These are phyloP conservation scores for Bubo blakistoni DNA, from an alignment of 2,113 vertebrate species.

Conservation along the genomic window DNA sequence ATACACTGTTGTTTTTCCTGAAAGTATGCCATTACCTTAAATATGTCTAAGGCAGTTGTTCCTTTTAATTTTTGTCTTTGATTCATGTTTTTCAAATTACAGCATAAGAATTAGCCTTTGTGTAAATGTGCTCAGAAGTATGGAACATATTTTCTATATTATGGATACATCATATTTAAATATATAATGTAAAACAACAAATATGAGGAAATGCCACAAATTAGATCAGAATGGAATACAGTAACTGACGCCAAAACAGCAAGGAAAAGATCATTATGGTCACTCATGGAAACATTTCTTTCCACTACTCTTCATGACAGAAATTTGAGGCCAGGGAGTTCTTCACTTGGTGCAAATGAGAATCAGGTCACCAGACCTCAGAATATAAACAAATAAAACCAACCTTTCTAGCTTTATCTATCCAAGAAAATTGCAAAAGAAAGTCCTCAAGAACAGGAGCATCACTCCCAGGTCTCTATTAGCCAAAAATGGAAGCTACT, in stretches of 20 bases:
- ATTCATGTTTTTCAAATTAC: conserved; percentile 38
- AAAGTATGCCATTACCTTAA: background rate
- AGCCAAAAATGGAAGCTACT: background rate
- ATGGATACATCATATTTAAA: conserved; percentile 33
- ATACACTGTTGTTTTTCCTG: background rate
- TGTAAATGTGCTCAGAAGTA: background rate
- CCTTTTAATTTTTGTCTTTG: background rate
- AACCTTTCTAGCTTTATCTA: background rate
- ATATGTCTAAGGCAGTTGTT: background rate
- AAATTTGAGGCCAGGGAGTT: background rate
- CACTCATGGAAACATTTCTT: background rate
- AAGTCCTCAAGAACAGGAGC: background rate
- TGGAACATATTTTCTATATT: conserved; percentile 21
- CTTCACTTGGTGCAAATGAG: background rate
- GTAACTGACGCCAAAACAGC: background rate
- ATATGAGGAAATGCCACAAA: conserved; percentile 50
- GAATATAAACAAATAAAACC: background rate
- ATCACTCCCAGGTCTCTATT: background rate
- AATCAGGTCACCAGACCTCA: background rate
- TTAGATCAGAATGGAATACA: conserved; percentile 37
- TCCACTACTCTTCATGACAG: background rate
- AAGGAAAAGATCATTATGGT: background rate
- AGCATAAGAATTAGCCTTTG: conserved; percentile 25
- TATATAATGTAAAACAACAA: conserved; percentile 34
- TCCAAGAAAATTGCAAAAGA: background rate